Evolutionary conservation across 2,797 vertebrate species (phyloP).

Genomic region (Gambusia yucatana): DNA sequence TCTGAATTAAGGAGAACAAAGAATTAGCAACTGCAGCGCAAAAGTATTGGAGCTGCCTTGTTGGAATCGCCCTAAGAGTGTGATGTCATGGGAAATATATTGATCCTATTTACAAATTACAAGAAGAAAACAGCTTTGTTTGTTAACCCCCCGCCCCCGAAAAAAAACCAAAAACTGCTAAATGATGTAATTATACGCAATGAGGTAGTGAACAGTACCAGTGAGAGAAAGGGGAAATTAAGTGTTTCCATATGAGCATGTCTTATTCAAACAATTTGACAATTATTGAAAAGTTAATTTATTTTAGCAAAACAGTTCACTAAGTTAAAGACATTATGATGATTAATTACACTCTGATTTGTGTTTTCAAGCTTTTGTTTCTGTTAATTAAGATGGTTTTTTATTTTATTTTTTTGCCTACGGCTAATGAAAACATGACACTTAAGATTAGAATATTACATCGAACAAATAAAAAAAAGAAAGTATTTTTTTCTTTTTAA

Average conservation of each 20-base stretch:
- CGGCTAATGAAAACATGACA: background rate
- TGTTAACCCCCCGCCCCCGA: conserved; percentile 3
- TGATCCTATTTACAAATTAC: conserved; percentile 49
- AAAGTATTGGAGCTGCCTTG: background rate
- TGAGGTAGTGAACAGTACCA: conserved; percentile 56
- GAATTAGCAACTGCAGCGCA: too few relatives aligned
- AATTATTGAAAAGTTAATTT: background rate
- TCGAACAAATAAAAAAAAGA: background rate
- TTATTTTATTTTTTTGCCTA: background rate
- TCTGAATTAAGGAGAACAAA: background rate
- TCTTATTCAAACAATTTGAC: background rate
- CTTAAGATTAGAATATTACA: background rate
- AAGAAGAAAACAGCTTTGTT: conserved; percentile 21
- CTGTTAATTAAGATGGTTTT: background rate
- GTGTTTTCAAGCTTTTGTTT: background rate
- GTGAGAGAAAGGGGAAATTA: conserved; percentile 29
- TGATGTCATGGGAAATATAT: conserved; percentile 36
- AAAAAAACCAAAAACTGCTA: conserved; percentile 26
- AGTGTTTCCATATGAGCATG: conserved; percentile 19
- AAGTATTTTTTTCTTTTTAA: background rate
- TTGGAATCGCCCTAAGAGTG: conserved; percentile 2
- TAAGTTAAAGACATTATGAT: background rate
- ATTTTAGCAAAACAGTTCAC: background rate
- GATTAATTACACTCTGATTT: background rate
- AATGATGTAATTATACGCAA: conserved; percentile 79